Percentiles rank a stretch among this genome's conserved stretches.
These are phyloP conservation scores for Drosophila melanocephala DNA, from an alignment of 2,888 invertebrate genomes.

Conservation along the genomic window DNA sequence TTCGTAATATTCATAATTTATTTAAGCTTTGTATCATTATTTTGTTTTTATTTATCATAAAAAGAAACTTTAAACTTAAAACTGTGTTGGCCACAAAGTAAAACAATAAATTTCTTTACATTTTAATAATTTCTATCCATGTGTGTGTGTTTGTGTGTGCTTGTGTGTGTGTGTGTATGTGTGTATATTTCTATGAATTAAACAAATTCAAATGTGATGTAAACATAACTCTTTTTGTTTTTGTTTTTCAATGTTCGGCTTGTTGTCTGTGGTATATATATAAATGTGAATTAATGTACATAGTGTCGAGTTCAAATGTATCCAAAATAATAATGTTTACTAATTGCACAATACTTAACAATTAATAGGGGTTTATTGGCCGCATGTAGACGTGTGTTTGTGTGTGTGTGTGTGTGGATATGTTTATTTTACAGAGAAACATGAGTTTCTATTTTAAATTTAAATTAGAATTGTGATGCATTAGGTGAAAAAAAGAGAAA, in stretches of 20 bases:
- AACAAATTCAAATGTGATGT: slow-evolving; percentile 63
- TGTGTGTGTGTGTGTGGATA: slow-evolving; percentile 27
- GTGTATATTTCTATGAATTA: slow-evolving; percentile 37
- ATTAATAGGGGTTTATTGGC: slow-evolving; percentile 52
- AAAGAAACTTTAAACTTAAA: slow-evolving; percentile 57
- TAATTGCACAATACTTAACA: slow-evolving; percentile 73
- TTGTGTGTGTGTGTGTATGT: slow-evolving; percentile 9
- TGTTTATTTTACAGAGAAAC: slow-evolving; percentile 55
- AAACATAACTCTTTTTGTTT: slow-evolving; percentile 22
- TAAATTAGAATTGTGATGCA: slow-evolving; percentile 69
- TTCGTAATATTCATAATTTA: slow-evolving; percentile 57
- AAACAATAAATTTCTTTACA: slow-evolving; percentile 59
- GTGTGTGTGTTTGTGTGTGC: slow-evolving; percentile 32
- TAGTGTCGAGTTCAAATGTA: slow-evolving; percentile 24
- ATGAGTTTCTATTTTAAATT: slow-evolving; percentile 29
- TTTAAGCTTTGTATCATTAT: slow-evolving; percentile 55
- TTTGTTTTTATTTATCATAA: slow-evolving; percentile 51
- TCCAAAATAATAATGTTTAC: slow-evolving; percentile 28
- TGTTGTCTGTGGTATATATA: slow-evolving; percentile 1
- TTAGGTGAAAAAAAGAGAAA: slow-evolving; percentile 39
- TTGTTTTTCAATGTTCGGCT: slow-evolving; percentile 17
- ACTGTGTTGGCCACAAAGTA: slow-evolving; percentile 53
- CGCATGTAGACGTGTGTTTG: slow-evolving; percentile 14
- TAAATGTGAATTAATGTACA: slow-evolving; percentile 23
- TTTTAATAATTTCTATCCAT: slow-evolving; percentile 52